Evolutionary conservation across 1,140 invertebrate genomes (phyloP).

Genomic region (Drosophila orosa): DNA sequence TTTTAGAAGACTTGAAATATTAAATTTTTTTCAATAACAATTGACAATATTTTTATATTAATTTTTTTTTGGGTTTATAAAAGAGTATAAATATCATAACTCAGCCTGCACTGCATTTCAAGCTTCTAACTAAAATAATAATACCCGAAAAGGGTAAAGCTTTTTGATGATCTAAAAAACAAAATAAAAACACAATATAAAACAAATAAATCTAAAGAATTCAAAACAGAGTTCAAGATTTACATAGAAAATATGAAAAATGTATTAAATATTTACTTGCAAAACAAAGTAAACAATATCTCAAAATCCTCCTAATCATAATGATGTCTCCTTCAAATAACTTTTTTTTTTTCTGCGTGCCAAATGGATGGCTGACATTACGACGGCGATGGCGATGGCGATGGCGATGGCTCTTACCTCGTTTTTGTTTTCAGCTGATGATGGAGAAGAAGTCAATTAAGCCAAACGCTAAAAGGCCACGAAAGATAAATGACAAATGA

Average conservation of each 20-base stretch:
- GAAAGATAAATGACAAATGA: constrained; percentile 81
- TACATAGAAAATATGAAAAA: neutral
- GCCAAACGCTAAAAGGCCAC: constrained; percentile 76
- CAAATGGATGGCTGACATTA: constrained; percentile 7
- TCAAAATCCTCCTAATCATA: neutral
- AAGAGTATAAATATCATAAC: too few relatives aligned
- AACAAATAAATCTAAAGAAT: neutral
- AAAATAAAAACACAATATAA: neutral
- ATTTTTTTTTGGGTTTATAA: too few relatives aligned
- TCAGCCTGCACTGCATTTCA: too few relatives aligned
- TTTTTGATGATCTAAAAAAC: neutral
- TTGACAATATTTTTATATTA: too few relatives aligned
- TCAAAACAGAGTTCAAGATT: neutral
- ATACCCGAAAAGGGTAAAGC: neutral
- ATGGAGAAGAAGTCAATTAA: constrained; percentile 75
- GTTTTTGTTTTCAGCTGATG: constrained; percentile 35
- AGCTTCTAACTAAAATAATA: too few relatives aligned
- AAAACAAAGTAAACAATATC: neutral
- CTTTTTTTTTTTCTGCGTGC: constrained; percentile 10
- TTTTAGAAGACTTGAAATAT: too few relatives aligned
- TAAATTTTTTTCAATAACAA: too few relatives aligned
- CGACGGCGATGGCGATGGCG: neutral
- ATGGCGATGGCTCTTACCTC: constrained; percentile 4
- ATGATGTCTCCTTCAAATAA: neutral
- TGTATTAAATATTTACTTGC: neutral